Evolutionary conservation across 1,140 invertebrate species (phyloP), one percentile per base, ranked within the genome.

Genomic region (Dreissena polymorpha): DNA sequence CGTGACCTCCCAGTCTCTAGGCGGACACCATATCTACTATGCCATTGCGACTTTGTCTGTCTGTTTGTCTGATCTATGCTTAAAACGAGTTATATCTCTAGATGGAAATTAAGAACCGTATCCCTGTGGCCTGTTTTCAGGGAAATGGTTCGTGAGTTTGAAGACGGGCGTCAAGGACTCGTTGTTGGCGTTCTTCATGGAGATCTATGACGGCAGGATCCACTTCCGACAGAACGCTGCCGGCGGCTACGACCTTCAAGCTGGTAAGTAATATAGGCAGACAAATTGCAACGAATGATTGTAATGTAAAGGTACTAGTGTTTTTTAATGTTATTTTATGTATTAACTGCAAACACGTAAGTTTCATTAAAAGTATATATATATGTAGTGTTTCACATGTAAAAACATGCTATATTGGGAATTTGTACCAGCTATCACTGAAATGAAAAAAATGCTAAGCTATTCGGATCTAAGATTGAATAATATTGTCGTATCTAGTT

Each of bases 151-250:
- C 51, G 70, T 23, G 0, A 82, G 69, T 6, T 51, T 49, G 2
- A 82, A 82, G 49, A 71, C 69, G 16, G 71, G 60, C 6, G 29
- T 72, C 7, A 70, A 63, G 16, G 64, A 82, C 53, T 82, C 79
- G 18, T 6, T 82, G 6, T 16, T 82, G n/a, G 73, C 70, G 1
- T 82, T 51, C 63, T 82, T 82, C 51, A 74, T 71, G 21, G 79
- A 82, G 49, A 82, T 82, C 5, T 82, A 82, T 57, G 79, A 82
- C 39, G 27, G 69, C 0, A 12, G 79, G 70, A 57, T 82, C 39
- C 8, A 27, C 10, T 82, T 82, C 57, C 65, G 65, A n/a, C 39
- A 29, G 2, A 82, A 82, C 63, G 67, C 60, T 1, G 63, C 64
- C 39, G 71, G 71, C n/a, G 79, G 71, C 10, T 82, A 53, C 29